Base-by-base conservation (phyloP, 2,113 vertebrate genomes). In the Catharus fuscescens region DNA sequence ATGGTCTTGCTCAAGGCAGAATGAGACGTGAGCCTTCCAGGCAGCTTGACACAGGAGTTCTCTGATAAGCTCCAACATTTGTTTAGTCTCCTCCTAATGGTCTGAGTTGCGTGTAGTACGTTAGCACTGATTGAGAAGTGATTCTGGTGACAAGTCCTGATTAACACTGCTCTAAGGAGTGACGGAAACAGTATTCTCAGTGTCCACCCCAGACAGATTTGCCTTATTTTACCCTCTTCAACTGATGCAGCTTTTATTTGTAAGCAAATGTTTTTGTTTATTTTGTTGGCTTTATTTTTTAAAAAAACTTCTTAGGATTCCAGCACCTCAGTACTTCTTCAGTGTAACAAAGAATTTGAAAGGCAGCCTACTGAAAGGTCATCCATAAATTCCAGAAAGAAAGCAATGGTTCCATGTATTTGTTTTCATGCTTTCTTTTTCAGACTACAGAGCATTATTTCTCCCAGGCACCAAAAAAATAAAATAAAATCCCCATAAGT, bases 41-140 rank as follows among this genome's bases (percentile, higher is more conserved):
- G 15, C 26, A 53, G 25, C 12, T 53, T 25, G 20, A 18, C 17
- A 2, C 6, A 26, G n/a, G 40, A 64, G 36, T 18, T 53, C 19
- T 53, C 26, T 72, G 70, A 19, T 38, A 4, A 9, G n/a, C 18
- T 65, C 6, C 21, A 34, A 25, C 17, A 1, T 71, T 86, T 9
- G 1, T n/a, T 82, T 66, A 1, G 50, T 66, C 38, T 36, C 19
- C 19, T 36, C 38, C 6, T 44, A 15, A 52, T 9, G 54, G 15
- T 48, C 20, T 31, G 6, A 10, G 10, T 44, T 54, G 32, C 5
- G 4, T 1, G 4, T 34, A 69, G 54, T 0, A 2, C 8, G 1
- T 50, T 34, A 48, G 9, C n/a, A 19, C 16, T 6, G 20, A 16
- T 4, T 32, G 48, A 72, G 70, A 53, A 91, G 18, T 10, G n/a